A percentile compares a stretch with the other conserved stretches of the same genome.
phyloP scores from a whole-genome alignment of 1,140 invertebrate species.

The Monomorium pharaonis region DNA sequence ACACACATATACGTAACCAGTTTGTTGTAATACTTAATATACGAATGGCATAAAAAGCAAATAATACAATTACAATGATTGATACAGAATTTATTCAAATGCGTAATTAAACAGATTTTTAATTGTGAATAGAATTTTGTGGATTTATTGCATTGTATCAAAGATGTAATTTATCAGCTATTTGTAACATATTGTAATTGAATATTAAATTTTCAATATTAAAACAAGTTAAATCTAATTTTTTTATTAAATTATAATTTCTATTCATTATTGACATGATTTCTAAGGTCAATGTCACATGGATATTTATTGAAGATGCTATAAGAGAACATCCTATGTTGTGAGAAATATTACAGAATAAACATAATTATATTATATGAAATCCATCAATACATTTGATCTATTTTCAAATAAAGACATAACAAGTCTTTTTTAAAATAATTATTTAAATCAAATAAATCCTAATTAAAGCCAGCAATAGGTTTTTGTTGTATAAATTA shows the following conservation, averaged over 20 bases:
- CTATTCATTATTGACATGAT: not conserved
- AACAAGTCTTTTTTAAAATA: not conserved
- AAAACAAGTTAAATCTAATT: conserved; percentile 52
- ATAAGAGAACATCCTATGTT: too few species aligned
- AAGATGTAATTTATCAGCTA: conserved; percentile 76
- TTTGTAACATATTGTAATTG: conserved; percentile 77
- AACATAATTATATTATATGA: not conserved
- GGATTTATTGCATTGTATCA: conserved; percentile 69
- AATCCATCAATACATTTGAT: not conserved
- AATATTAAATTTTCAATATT: conserved; percentile 76
- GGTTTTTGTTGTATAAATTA: too few species aligned
- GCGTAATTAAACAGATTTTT: conserved; percentile 56
- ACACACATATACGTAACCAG: not conserved
- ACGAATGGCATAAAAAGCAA: conserved; percentile 22
- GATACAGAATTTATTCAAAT: conserved; percentile 59
- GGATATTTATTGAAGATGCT: too few species aligned
- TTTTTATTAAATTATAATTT: not conserved
- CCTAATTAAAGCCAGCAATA: too few species aligned
- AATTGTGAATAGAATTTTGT: conserved; percentile 70
- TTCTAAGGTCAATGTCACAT: not conserved
- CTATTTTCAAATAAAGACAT: not conserved
- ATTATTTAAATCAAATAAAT: too few species aligned
- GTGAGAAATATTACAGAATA: not conserved
- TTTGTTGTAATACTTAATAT: not conserved
- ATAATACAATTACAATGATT: conserved; percentile 37